Evolutionary conservation across 2,888 invertebrate genomes (phyloP).

Genomic region (Drosophila melanocephala): DNA sequence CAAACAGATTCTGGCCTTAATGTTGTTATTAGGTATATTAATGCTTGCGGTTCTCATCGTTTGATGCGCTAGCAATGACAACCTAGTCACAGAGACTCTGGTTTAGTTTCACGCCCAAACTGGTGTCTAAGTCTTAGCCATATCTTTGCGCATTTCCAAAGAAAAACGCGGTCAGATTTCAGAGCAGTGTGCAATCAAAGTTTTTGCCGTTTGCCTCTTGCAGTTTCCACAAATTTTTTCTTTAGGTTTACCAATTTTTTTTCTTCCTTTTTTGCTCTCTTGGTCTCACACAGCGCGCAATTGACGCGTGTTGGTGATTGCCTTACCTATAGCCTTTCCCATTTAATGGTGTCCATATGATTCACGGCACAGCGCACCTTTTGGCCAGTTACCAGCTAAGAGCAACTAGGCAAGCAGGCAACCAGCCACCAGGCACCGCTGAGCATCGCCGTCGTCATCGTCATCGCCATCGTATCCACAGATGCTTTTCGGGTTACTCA

Average conservation of each 20-base stretch:
- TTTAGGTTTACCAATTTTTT: slow-evolving; percentile 24
- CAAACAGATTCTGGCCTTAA: slow-evolving; percentile 67
- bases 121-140: slow-evolving; percentile 38
- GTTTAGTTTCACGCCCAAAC: slow-evolving; percentile 58
- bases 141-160: slow-evolving; percentile 62
- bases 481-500: slow-evolving; percentile 62
- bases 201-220: slow-evolving; percentile 31
- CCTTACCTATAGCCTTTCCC: slow-evolving; percentile 67
- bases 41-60: slow-evolving; percentile 58
- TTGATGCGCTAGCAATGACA: slow-evolving; percentile 54
- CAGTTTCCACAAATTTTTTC: slow-evolving; percentile 48
- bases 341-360: slow-evolving; percentile 83
- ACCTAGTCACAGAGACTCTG: slow-evolving; percentile 10
- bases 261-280: neutral
- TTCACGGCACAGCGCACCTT: slow-evolving; percentile 75
- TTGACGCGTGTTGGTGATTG: slow-evolving; percentile 80
- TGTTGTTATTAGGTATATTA: slow-evolving; percentile 79
- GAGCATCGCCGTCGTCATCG: slow-evolving; percentile 41
- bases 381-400: slow-evolving; percentile 28
- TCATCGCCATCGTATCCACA: slow-evolving; percentile 48
- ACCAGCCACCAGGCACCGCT: slow-evolving; percentile 21
- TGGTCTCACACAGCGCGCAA: slow-evolving; percentile 78
- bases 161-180: slow-evolving; percentile 62
- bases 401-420: slow-evolving; percentile 25
- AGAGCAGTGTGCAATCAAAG: slow-evolving; percentile 50